A percentile compares a stretch with the other conserved stretches of the same genome.
phyloP scores from a whole-genome alignment of 2,113 vertebrate genomes.

The Elephas maximus region DNA sequence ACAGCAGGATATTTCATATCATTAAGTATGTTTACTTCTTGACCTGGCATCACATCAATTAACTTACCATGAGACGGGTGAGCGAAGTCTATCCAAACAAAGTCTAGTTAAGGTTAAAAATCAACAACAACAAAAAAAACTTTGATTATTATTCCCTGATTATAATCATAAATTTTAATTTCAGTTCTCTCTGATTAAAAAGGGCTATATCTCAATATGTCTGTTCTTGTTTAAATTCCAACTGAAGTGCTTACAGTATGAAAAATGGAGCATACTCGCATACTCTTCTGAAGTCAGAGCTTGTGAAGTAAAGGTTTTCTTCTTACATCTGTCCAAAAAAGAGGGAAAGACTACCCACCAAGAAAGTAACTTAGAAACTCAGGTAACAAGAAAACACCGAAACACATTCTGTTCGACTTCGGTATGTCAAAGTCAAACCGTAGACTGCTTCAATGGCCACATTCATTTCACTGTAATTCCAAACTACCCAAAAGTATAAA shows the following conservation, averaged over 20 bases:
- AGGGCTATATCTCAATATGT: constrained; percentile 9
- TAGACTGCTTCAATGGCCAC: not conserved
- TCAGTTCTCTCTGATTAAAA: constrained; percentile 51
- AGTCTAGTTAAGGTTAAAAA: not conserved
- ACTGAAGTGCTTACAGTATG: not conserved
- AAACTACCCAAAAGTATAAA: not conserved
- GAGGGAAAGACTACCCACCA: not conserved
- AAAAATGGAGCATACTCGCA: not conserved
- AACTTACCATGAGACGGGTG: not conserved
- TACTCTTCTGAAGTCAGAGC: constrained; percentile 9
- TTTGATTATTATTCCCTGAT: not conserved
- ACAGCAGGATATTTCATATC: constrained; percentile 21
- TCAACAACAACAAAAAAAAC: not conserved
- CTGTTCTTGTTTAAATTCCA: constrained; percentile 30
- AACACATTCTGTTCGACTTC: not conserved
- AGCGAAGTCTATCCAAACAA: not conserved
- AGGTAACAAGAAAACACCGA: not conserved
- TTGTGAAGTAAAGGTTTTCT: constrained; percentile 19
- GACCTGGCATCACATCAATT: not conserved
- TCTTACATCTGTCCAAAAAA: not conserved
- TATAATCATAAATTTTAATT: constrained; percentile 56
- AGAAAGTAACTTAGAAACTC: not conserved
- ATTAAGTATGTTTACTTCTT: constrained; percentile 32
- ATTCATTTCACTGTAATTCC: not conserved
- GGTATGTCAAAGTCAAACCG: not conserved